These are phyloP conservation scores for Peromyscus aztecus DNA, from an alignment of 2,797 vertebrate genomes.

Conservation along the genomic window DNA sequence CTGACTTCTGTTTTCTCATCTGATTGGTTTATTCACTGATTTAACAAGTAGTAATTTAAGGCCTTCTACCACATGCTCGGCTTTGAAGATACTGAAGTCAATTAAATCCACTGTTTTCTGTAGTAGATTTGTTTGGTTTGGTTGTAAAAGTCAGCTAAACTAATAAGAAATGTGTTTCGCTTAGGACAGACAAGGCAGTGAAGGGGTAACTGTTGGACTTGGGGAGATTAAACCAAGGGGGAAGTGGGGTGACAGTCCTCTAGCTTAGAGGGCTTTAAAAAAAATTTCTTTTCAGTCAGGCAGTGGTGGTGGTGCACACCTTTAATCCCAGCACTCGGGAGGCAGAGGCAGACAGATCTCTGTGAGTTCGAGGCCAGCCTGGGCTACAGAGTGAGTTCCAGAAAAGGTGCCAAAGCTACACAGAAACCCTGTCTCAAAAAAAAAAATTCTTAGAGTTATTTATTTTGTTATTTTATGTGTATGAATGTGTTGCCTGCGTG, in stretches of 20 bases:
- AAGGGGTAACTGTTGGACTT: neutral
- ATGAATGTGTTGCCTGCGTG: neutral
- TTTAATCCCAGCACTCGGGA: too few species aligned
- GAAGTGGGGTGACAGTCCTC: neutral
- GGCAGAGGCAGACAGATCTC: too few species aligned
- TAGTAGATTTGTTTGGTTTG: neutral
- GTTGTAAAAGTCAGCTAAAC: neutral
- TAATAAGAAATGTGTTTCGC: constrained; percentile 9
- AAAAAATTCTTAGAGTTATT: neutral
- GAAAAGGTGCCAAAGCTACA: too few species aligned
- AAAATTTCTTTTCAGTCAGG: too few species aligned
- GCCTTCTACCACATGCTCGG: neutral
- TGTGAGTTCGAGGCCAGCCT: too few species aligned
- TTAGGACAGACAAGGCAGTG: neutral
- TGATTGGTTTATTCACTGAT: neutral
- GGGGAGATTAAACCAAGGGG: neutral
- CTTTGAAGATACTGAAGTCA: neutral
- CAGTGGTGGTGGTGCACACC: too few species aligned
- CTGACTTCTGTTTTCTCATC: neutral
- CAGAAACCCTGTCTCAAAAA: too few species aligned
- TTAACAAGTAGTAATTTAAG: constrained; percentile 34
- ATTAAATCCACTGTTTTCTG: neutral
- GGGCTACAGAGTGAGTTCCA: too few species aligned
- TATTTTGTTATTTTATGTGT: neutral
- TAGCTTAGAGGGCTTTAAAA: neutral